Percentiles rank a stretch among this genome's conserved stretches.
Evolutionary conservation across 2,888 invertebrate genomes (phyloP).

Genomic region (Anaspis maculata): DNA sequence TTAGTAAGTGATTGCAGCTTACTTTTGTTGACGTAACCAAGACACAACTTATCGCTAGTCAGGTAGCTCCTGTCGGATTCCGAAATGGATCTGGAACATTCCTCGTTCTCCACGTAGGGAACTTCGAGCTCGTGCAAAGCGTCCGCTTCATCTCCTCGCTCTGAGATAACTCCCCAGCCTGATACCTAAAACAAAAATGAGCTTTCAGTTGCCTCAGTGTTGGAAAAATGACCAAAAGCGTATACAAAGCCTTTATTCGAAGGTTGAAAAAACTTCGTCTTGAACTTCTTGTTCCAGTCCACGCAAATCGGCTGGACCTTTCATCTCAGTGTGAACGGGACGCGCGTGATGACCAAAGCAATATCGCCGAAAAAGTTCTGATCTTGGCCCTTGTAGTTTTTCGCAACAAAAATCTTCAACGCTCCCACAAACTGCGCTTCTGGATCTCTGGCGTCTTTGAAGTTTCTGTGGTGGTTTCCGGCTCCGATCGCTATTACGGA

Average conservation of each 20-base stretch:
- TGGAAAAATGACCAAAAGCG: too few species aligned
- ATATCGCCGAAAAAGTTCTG: slow-evolving; percentile 31
- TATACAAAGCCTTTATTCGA: too few species aligned
- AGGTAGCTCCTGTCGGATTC: slow-evolving; percentile 11
- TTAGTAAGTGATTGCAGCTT: too few species aligned
- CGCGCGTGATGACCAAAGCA: slow-evolving; percentile 30
- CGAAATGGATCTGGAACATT: slow-evolving; percentile 14
- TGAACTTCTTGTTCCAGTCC: too few species aligned
- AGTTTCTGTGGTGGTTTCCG: slow-evolving; percentile 32
- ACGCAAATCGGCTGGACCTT: slow-evolving; percentile 38
- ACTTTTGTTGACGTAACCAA: slow-evolving; percentile 14
- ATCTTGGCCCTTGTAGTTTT: slow-evolving; percentile 22
- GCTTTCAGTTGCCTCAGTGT: too few species aligned
- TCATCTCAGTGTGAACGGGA: slow-evolving; percentile 25
- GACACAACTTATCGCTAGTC: slow-evolving; percentile 18
- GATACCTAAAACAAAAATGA: slow-evolving; percentile 28
- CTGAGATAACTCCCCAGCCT: slow-evolving; percentile 32
- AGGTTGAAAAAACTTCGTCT: too few species aligned
- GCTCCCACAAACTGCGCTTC: too few species aligned
- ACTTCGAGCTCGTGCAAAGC: slow-evolving; percentile 18
- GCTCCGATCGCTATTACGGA: too few species aligned
- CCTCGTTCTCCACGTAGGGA: slow-evolving; percentile 8
- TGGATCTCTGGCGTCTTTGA: slow-evolving; percentile 25
- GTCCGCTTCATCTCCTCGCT: slow-evolving; percentile 21
- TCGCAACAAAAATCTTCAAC: slow-evolving; percentile 19